These are phyloP conservation scores for Poecilia velifera DNA, from an alignment of 2,797 vertebrate genomes.

Conservation along the genomic window DNA sequence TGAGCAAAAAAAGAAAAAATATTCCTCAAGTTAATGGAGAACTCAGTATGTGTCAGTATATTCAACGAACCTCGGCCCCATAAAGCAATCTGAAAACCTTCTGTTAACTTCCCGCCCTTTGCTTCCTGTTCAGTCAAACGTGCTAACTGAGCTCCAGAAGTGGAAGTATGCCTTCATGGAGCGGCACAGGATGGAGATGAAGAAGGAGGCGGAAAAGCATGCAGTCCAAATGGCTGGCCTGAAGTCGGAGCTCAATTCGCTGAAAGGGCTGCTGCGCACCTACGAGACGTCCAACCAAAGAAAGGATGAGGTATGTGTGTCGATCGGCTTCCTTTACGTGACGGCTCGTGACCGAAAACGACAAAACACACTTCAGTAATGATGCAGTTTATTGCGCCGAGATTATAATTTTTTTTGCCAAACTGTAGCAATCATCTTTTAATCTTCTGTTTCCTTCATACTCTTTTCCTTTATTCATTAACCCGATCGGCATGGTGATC, in stretches of 20 bases:
- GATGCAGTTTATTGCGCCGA: neutral
- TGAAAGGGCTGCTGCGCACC: conserved; percentile 87
- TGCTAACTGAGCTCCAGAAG: conserved; percentile 90
- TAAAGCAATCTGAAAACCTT: neutral
- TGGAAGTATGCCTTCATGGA: conserved; percentile 91
- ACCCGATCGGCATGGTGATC: neutral
- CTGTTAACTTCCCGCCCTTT: conserved; percentile 24
- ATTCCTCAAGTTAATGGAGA: neutral
- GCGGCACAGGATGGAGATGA: conserved; percentile 88
- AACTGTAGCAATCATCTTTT: neutral
- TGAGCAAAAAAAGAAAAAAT: neutral
- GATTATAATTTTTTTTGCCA: neutral
- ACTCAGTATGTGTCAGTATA: neutral
- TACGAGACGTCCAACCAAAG: conserved; percentile 89
- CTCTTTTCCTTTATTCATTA: neutral
- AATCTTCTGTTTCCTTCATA: neutral
- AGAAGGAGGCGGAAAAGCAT: conserved; percentile 85
- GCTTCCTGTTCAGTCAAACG: conserved; percentile 80
- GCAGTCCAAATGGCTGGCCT: conserved; percentile 79
- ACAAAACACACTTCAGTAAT: neutral
- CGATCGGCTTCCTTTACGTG: conserved; percentile 1
- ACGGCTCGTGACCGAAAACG: neutral
- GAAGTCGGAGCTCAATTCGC: conserved; percentile 79
- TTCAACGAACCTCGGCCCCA: neutral
- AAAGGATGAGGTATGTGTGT: conserved; percentile 89